These are phyloP conservation scores for Vollenhovia emeryi DNA, from an alignment of 1,140 invertebrate genomes.

Conservation along the genomic window DNA sequence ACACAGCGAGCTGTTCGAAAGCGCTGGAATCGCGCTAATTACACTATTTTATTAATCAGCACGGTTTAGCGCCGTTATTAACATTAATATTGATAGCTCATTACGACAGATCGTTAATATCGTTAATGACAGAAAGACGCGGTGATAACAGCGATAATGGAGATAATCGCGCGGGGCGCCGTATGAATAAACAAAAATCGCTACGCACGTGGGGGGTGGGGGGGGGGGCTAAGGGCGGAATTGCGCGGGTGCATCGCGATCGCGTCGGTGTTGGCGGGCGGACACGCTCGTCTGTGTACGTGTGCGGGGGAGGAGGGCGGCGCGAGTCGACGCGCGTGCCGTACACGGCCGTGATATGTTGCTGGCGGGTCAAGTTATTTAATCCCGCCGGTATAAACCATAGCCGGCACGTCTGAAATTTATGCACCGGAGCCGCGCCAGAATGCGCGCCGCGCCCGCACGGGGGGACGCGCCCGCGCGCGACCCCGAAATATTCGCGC, in stretches of 20 bases:
- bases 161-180: neutral
- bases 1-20: neutral
- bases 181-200: neutral
- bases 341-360: slow-evolving; percentile 79
- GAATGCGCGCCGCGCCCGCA: slow-evolving; percentile 59
- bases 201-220: neutral
- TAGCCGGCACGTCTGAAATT: slow-evolving; percentile 80
- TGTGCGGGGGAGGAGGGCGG: neutral
- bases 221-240: too few relatives aligned
- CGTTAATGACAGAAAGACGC: neutral
- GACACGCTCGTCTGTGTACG: neutral
- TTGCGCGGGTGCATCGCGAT: neutral
- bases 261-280: neutral
- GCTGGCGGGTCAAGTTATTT: slow-evolving; percentile 84
- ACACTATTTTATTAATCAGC: neutral
- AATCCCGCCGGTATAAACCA: slow-evolving; percentile 82
- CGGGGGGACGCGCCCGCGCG: neutral
- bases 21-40: neutral
- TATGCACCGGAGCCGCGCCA: slow-evolving; percentile 71
- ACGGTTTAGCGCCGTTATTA: neutral
- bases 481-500: slow-evolving; percentile 68
- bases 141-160: neutral
- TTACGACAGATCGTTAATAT: neutral
- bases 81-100: neutral
- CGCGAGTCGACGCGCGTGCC: slow-evolving; percentile 9